Conservation (phyloP, 2,797 vertebrate genomes). For the Carcharodon carcharias region DNA sequence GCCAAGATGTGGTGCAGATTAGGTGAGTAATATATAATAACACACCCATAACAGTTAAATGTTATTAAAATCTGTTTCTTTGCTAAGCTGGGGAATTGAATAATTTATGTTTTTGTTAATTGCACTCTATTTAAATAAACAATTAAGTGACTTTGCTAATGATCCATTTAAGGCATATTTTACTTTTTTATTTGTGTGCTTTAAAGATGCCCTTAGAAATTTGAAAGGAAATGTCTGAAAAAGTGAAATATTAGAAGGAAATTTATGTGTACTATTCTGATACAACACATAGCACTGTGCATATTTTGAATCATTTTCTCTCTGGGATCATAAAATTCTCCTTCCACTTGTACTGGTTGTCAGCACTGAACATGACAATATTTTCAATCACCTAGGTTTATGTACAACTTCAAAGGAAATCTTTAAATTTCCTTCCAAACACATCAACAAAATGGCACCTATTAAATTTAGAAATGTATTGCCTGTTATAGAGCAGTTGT, state of each 20-base stretch:
- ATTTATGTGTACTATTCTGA: constrained; percentile 17
- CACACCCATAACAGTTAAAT: neutral
- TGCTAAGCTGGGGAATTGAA: neutral
- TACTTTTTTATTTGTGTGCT: neutral
- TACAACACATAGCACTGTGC: neutral
- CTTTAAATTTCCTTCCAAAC: neutral
- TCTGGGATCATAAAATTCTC: neutral
- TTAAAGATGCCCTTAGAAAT: neutral
- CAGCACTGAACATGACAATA: neutral
- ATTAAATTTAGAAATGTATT: constrained; percentile 16
- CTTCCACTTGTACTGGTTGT: neutral
- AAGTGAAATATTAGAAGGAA: neutral
- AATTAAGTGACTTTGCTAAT: neutral
- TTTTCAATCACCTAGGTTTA: neutral
- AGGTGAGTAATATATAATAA: neutral
- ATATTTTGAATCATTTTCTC: constrained; percentile 24
- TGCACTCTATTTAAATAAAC: neutral
- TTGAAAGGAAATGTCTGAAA: neutral
- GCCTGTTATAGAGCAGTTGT: too few relatives aligned
- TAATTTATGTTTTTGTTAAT: neutral
- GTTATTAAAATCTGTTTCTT: neutral
- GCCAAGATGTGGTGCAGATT: neutral
- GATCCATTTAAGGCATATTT: neutral
- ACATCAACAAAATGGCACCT: neutral
- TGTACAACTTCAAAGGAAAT: constrained; percentile 8